Percentiles rank a stretch among this genome's conserved stretches.
Conservation (phyloP, 2,888 invertebrate genomes). For the Chymomyza amoena region DNA sequence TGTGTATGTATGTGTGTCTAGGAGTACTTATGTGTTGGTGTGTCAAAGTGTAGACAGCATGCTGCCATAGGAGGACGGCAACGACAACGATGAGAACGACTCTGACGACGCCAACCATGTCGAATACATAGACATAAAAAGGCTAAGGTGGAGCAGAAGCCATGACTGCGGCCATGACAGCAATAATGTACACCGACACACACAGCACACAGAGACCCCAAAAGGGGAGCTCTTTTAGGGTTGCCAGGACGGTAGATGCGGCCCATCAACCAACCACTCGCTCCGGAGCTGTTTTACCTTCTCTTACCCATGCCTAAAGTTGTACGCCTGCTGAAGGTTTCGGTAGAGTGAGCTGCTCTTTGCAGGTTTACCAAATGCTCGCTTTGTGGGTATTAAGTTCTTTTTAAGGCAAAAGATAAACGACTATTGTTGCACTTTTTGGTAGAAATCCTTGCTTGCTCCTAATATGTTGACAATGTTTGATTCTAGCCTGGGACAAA, state of each 20-base stretch:
- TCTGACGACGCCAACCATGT: slow-evolving; percentile 55
- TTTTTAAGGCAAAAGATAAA: slow-evolving; percentile 62
- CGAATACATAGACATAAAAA: slow-evolving; percentile 54
- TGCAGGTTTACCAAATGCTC: slow-evolving; percentile 30
- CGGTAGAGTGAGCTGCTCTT: not conserved
- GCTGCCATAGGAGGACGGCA: slow-evolving; percentile 61
- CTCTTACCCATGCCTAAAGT: slow-evolving; percentile 18
- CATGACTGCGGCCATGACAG: slow-evolving; percentile 75
- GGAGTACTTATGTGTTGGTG: slow-evolving; percentile 46
- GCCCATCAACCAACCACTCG: slow-evolving; percentile 37
- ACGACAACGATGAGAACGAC: slow-evolving; percentile 46
- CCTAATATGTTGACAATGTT: too few species aligned
- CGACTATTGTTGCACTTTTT: slow-evolving; percentile 35
- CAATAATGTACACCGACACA: slow-evolving; percentile 60
- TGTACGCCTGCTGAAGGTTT: not conserved
- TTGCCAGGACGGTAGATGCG: slow-evolving; percentile 38
- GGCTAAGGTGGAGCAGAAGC: slow-evolving; percentile 77
- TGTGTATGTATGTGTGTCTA: slow-evolving; percentile 1
- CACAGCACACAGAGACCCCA: slow-evolving; percentile 3
- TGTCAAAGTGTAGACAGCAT: slow-evolving; percentile 67
- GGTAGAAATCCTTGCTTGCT: not conserved
- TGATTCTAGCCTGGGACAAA: too few species aligned
- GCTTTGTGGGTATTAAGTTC: slow-evolving; percentile 70
- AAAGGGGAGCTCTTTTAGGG: slow-evolving; percentile 44
- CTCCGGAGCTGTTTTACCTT: slow-evolving; percentile 12